Evolutionary conservation across 2,113 vertebrate species (phyloP).

Genomic region (Perognathus longimembris): DNA sequence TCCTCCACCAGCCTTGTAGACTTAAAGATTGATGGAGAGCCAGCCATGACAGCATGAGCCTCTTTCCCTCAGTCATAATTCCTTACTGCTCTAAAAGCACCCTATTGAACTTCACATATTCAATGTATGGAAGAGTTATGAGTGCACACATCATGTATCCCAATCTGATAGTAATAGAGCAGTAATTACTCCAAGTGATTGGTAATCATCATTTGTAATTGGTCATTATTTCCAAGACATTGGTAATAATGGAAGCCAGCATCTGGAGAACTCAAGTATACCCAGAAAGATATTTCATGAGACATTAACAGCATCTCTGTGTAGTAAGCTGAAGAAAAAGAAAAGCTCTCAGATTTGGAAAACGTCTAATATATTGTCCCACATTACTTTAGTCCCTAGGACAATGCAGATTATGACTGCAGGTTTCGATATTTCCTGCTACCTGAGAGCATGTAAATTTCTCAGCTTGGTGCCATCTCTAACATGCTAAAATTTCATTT

Average conservation of each 20-base stretch:
- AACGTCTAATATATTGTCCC: conserved; percentile 66
- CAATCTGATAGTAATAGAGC: not conserved
- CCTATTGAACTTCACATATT: not conserved
- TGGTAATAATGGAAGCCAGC: not conserved
- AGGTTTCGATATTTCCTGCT: conserved; percentile 61
- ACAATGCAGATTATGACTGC: not conserved
- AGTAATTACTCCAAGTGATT: not conserved
- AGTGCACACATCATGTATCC: not conserved
- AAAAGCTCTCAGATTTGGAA: conserved; percentile 44
- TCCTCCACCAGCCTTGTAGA: not conserved
- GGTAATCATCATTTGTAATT: too few species aligned
- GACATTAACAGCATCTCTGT: not conserved
- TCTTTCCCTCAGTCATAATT: not conserved
- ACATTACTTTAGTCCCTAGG: conserved; percentile 40
- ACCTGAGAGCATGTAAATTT: conserved; percentile 71
- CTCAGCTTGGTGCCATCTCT: conserved; percentile 71
- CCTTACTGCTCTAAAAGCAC: not conserved
- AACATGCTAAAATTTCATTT: conserved; percentile 54
- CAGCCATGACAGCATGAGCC: too few species aligned
- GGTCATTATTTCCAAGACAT: not conserved
- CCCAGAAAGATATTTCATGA: not conserved
- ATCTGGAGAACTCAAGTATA: not conserved
- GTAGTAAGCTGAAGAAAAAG: conserved; percentile 31
- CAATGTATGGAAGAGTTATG: not conserved
- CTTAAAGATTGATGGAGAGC: not conserved